Evolutionary conservation across 2,113 vertebrate species (phyloP), one percentile per base, ranked within the genome.

Genomic region (Ptyas mucosa): DNA sequence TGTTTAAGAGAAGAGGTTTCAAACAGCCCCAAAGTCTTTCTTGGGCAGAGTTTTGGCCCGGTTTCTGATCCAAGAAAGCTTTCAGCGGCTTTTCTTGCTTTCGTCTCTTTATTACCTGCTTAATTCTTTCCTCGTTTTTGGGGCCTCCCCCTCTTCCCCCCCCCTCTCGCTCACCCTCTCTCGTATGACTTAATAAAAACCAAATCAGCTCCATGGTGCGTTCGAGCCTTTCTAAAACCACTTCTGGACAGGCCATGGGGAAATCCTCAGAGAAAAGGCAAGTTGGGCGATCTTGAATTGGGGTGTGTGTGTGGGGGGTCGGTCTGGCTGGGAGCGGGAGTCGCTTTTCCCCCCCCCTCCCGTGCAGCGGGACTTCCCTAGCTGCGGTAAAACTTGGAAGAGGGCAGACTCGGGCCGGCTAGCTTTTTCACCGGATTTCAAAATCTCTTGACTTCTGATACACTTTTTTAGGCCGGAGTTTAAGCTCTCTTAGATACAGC

Each of bases 141-240:
- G 39, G 20, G 90, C 90, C 52, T 26, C 55, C 61, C 75, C 21
- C 49, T 39, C 26, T 2, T 34, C 43, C 43, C 90, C 52, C n/a
- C 55, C 87, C 15, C 88, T 29, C 9, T 90, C 88, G 87, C 88
- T 88, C 51, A 88, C 64, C 87, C 91, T 61, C 34, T 75, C 58
- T 89, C 92, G 69, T 92, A 94, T 53, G 61, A 58, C 91, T 95
- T 96, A 95, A 97, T 94, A 97, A 95, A 96, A 96, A 94, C 57
- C 94, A 96, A 97, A 94, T 52, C 58, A 12, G 89, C 90, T 11
- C 90, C 69, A 39, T 58, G 75, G n/a, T 0, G n/a, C 49, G 10
- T 1, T 8, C 23, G 29, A 94, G 9, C 24, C n/a, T 95, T 94
- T 54, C 88, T 54, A 95, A 95, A 95, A 52, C 0, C 54, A 0